A percentile compares a stretch with the other conserved stretches of the same genome.
Evolutionary conservation across 2,113 vertebrate genomes (phyloP).

Genomic region (Apaloderma vittatum): DNA sequence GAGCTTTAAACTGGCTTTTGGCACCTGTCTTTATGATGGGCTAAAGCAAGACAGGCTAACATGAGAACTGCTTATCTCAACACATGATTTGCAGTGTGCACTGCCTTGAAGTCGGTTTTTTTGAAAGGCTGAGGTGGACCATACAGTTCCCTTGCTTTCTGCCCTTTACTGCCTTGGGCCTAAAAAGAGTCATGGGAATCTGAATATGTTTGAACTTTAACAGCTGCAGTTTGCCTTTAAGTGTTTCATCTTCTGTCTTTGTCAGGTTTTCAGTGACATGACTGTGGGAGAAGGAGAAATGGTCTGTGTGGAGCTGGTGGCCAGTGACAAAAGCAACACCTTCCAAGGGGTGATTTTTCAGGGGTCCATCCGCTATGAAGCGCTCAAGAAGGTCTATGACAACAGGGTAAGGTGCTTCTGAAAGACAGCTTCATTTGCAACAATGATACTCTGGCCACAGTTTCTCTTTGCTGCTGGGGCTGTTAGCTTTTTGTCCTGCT

Average conservation of each 20-base stretch:
- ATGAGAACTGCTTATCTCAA: background rate
- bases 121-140: background rate
- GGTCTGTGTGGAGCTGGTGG: constrained; percentile 98
- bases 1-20: background rate
- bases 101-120: background rate
- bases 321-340: constrained; percentile 94
- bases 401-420: constrained; percentile 87
- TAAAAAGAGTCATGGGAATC: background rate
- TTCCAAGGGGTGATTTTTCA: constrained; percentile 99
- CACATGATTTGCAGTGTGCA: background rate
- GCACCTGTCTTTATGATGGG: background rate
- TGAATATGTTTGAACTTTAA: background rate
- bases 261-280: constrained; percentile 96
- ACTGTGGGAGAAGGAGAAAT: constrained; percentile 98
- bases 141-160: background rate
- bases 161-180: background rate
- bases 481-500: background rate
- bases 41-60: background rate
- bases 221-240: background rate
- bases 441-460: background rate
- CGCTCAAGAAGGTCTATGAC: constrained; percentile 98
- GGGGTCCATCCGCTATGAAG: constrained; percentile 98
- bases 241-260: background rate
- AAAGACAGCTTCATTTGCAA: background rate
- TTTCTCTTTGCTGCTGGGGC: background rate